Evolutionary conservation across 2,888 invertebrate species (phyloP).

Genomic region (Dione vanillae): DNA sequence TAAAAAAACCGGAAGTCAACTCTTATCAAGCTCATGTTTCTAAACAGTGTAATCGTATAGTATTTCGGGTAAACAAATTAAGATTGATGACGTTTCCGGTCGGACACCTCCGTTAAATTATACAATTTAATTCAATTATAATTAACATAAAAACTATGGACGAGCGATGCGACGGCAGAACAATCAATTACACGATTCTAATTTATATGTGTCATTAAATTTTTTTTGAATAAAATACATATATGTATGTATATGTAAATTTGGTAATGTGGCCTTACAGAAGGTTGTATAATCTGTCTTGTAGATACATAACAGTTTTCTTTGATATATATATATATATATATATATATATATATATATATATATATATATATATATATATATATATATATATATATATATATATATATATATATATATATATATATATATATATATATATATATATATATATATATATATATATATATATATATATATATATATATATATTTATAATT

Average conservation of each 20-base stretch:
- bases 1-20: constrained; percentile 4
- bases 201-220: constrained; percentile 29
- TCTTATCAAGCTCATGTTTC: constrained; percentile 1
- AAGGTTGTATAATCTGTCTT: not conserved
- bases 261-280: no score
- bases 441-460: no score
- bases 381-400: no score
- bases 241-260: no score
- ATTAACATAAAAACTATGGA: constrained; percentile 41
- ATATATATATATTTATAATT: no score
- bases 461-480: no score
- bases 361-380: no score
- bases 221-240: constrained; percentile 11
- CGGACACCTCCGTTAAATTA: constrained; percentile 34
- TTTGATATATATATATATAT: no score
- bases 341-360: no score
- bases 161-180: constrained; percentile 27
- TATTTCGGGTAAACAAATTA: constrained; percentile 32
- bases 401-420: no score
- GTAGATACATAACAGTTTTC: no score
- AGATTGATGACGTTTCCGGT: constrained; percentile 40
- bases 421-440: no score
- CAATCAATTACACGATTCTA: constrained; percentile 37
- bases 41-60: constrained; percentile 8
- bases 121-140: constrained; percentile 42